phyloP scores from a whole-genome alignment of 2,888 invertebrate genomes.

The Dryobota labecula region DNA sequence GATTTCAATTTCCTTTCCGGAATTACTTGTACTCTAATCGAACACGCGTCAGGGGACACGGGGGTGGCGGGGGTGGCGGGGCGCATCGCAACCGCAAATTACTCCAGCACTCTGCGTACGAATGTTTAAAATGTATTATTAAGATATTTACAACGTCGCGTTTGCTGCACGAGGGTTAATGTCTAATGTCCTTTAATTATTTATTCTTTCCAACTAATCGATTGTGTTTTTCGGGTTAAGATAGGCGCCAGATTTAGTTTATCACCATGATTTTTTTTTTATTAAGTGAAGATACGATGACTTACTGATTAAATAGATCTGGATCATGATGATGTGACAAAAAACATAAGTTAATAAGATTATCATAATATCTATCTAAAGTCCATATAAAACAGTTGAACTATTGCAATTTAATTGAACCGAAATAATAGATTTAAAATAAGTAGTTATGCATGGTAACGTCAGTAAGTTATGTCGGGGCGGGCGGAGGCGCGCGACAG shows the following conservation, averaged over 20 bases:
- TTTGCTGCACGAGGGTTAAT: conserved; percentile 74
- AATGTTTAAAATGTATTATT: conserved; percentile 88
- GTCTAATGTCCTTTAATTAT: conserved; percentile 79
- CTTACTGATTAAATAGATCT: neutral
- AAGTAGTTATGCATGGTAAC: conserved; percentile 84
- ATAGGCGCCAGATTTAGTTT: neutral
- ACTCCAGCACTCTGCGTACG: conserved; percentile 85
- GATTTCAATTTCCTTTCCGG: conserved; percentile 91
- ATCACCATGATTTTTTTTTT: neutral
- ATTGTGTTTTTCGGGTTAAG: conserved; percentile 14
- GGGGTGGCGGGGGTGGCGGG: conserved; percentile 71
- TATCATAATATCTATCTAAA: neutral
- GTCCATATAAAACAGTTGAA: neutral
- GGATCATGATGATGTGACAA: neutral
- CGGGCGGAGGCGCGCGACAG: conserved; percentile 79
- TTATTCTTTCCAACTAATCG: conserved; percentile 51
- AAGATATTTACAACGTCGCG: conserved; percentile 78
- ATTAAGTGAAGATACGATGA: neutral
- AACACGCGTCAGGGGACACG: conserved; percentile 88
- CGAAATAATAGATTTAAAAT: conserved; percentile 69
- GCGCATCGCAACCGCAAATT: conserved; percentile 86
- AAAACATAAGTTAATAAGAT: neutral
- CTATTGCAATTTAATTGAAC: conserved; percentile 53
- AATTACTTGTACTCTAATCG: conserved; percentile 90
- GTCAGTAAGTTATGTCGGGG: conserved; percentile 84